A percentile compares a stretch with the other conserved stretches of the same genome.
These are phyloP conservation scores for Calliopum simillimum DNA, from an alignment of 2,888 invertebrate species.

Conservation along the genomic window DNA sequence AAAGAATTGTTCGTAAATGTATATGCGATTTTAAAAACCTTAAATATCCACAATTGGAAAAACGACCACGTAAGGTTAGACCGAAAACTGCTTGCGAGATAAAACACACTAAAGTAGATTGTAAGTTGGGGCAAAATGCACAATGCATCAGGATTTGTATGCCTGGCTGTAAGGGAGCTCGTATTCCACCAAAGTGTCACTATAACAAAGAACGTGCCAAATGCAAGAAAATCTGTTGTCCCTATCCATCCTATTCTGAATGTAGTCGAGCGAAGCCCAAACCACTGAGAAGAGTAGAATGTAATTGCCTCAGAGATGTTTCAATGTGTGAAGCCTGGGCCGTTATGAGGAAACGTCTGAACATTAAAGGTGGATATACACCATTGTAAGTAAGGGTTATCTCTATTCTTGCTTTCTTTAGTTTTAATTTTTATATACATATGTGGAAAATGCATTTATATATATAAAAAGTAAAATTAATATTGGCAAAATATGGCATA, in stretches of 20 bases:
- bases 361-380: no score
- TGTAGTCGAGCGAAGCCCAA: constrained; percentile 41
- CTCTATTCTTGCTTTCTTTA: no score
- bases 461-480: no score
- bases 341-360: constrained; percentile 30
- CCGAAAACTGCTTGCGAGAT: constrained; percentile 19
- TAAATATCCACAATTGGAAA: constrained; percentile 44
- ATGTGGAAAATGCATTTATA: no score
- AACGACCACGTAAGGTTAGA: constrained; percentile 9
- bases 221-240: constrained; percentile 46
- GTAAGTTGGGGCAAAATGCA: constrained; percentile 25
- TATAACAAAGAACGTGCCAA: neutral
- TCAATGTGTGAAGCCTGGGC: constrained; percentile 52
- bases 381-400: no score
- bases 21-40: constrained; percentile 50
- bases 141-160: constrained; percentile 46
- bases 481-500: no score
- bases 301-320: constrained; percentile 47
- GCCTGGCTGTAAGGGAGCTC: constrained; percentile 40
- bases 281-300: constrained; percentile 44
- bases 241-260: constrained; percentile 52
- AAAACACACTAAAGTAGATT: neutral
- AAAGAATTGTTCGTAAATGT: constrained; percentile 49
- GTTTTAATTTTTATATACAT: no score
- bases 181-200: constrained; percentile 44